Evolutionary conservation across 1,140 invertebrate genomes (phyloP).

Genomic region (Drosophila prosaltans): DNA sequence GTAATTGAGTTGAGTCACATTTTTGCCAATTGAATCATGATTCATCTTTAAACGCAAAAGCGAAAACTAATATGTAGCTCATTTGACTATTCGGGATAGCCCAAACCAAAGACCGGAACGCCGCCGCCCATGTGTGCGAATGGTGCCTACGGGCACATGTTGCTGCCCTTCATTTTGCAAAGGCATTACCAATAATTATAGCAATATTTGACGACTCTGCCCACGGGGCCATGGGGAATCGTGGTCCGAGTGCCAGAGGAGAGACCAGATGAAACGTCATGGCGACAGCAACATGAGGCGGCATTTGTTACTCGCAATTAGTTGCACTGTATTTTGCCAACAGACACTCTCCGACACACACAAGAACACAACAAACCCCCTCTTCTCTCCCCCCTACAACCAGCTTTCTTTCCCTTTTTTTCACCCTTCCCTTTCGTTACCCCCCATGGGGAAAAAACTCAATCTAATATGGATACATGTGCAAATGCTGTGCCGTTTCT

Average conservation of each 20-base stretch:
- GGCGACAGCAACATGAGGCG: constrained; percentile 76
- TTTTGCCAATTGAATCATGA: not conserved
- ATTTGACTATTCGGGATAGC: constrained; percentile 20
- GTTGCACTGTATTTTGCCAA: constrained; percentile 73
- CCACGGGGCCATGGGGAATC: not conserved
- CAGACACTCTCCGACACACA: constrained; percentile 26
- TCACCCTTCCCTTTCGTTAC: too few relatives aligned
- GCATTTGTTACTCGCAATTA: constrained; percentile 82
- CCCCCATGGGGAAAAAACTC: not conserved
- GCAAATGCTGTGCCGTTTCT: not conserved
- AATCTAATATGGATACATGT: constrained; percentile 1
- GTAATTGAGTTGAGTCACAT: too few relatives aligned
- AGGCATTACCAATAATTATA: constrained; percentile 32
- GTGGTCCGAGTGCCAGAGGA: constrained; percentile 17
- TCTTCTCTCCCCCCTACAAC: not conserved
- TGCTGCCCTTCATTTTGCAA: constrained; percentile 70
- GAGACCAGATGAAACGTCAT: constrained; percentile 47
- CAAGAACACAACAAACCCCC: constrained; percentile 25
- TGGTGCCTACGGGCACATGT: constrained; percentile 47
- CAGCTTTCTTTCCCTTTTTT: not conserved
- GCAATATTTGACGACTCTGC: constrained; percentile 13
- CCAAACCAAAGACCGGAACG: constrained; percentile 31
- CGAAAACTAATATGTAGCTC: constrained; percentile 1
- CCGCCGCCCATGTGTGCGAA: not conserved
- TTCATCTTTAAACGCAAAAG: not conserved